Conservation (phyloP, 2,113 vertebrate genomes). For the Pseudorectes ferrugineus region DNA sequence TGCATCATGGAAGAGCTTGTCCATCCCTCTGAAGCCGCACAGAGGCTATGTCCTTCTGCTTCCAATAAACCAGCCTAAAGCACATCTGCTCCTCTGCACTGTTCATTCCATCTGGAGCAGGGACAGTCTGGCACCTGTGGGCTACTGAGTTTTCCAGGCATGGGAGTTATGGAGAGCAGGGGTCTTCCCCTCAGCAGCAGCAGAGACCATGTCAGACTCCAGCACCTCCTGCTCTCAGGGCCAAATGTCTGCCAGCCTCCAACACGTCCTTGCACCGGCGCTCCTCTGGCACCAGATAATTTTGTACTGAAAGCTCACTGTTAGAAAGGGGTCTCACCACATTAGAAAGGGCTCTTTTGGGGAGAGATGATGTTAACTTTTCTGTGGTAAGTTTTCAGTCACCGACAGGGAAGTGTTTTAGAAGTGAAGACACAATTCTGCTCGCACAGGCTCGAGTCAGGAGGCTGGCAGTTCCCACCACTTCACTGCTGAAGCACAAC, state of each 20-base stretch:
- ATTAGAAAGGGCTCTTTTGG: background rate
- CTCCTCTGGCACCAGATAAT: background rate
- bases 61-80: background rate
- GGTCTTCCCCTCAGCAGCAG: background rate
- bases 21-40: background rate
- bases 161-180: background rate
- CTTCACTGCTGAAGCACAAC: background rate
- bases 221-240: background rate
- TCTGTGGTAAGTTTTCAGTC: background rate
- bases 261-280: background rate
- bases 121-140: background rate
- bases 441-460: background rate
- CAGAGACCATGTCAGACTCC: background rate
- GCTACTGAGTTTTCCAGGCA: background rate
- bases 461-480: background rate
- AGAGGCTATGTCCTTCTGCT: background rate
- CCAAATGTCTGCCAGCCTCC: background rate
- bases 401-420: background rate
- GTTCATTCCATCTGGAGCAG: background rate
- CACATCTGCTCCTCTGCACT: background rate
- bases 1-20: background rate
- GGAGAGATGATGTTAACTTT: background rate
- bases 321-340: background rate
- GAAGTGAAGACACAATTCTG: background rate
- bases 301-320: background rate